Percentiles rank a stretch among this genome's conserved stretches.
Evolutionary conservation across 2,797 vertebrate genomes (phyloP).

Genomic region (Lacerta viridis): DNA sequence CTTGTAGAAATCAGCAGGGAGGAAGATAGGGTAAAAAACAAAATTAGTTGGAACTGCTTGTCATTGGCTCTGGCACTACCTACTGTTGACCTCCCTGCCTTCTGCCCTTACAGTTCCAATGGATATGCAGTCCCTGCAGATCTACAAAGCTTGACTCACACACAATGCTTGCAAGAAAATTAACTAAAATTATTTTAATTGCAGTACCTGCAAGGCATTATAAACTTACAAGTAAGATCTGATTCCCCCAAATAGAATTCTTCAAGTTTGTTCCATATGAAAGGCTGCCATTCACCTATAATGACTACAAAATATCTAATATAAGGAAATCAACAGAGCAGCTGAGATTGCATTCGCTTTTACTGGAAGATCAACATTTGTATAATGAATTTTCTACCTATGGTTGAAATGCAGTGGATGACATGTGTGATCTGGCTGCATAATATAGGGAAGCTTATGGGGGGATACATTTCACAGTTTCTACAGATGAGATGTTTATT

Average conservation of each 20-base stretch:
- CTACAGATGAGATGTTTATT: slow-evolving; percentile 35
- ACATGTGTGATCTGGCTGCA: neutral
- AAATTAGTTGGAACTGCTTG: too few relatives aligned
- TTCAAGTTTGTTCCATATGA: slow-evolving; percentile 15
- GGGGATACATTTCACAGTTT: slow-evolving; percentile 20
- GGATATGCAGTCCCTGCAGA: neutral
- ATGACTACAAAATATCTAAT: slow-evolving; percentile 25
- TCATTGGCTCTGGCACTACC: too few relatives aligned
- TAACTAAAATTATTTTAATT: neutral
- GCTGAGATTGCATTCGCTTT: neutral
- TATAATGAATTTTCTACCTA: slow-evolving; percentile 44
- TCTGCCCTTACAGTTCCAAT: too few relatives aligned
- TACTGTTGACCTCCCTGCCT: too few relatives aligned
- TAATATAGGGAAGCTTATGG: slow-evolving; percentile 19
- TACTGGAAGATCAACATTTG: slow-evolving; percentile 35
- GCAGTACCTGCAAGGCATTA: neutral
- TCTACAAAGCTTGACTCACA: neutral
- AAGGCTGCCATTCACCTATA: slow-evolving; percentile 27
- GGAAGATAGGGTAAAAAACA: too few relatives aligned
- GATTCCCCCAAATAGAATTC: neutral
- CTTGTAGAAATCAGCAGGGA: too few relatives aligned
- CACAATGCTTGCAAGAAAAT: neutral
- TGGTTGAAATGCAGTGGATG: slow-evolving; percentile 14
- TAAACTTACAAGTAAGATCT: neutral
- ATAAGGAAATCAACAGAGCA: slow-evolving; percentile 52